Conservation (phyloP, 2,113 vertebrate species). For the Deroptyus accipitrinus region DNA sequence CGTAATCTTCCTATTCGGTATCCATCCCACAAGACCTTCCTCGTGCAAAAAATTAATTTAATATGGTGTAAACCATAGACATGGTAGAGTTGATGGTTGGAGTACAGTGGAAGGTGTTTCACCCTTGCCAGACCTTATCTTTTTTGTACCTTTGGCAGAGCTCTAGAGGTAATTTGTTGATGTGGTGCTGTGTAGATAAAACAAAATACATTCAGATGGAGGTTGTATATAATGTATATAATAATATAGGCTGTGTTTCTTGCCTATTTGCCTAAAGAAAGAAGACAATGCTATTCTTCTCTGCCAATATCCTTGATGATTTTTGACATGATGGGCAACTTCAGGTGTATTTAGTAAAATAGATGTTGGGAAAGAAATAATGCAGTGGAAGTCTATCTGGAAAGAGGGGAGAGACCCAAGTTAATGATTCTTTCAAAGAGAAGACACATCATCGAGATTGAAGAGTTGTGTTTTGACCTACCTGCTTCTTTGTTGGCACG, state of each 20-base stretch:
- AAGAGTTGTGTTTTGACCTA: neutral
- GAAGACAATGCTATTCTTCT: neutral
- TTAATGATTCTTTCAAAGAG: neutral
- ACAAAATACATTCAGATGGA: rapidly evolving
- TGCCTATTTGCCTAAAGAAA: neutral
- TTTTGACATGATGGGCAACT: neutral
- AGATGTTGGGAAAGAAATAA: neutral
- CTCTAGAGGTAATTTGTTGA: neutral
- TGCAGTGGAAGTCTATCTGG: neutral
- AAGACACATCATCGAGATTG: rapidly evolving
- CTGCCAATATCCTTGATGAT: neutral
- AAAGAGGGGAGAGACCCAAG: neutral
- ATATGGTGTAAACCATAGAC: neutral
- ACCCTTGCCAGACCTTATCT: neutral
- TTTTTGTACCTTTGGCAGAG: neutral
- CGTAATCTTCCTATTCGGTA: neutral
- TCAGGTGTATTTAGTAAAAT: neutral
- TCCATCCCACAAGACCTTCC: neutral
- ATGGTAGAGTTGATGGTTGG: neutral
- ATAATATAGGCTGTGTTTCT: neutral
- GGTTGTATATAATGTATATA: neutral
- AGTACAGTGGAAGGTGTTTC: neutral
- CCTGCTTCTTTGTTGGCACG: rapidly evolving
- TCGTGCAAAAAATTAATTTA: neutral
- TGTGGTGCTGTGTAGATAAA: neutral